phyloP scores from a whole-genome alignment of 2,113 vertebrate species.

The Candoia aspera region DNA sequence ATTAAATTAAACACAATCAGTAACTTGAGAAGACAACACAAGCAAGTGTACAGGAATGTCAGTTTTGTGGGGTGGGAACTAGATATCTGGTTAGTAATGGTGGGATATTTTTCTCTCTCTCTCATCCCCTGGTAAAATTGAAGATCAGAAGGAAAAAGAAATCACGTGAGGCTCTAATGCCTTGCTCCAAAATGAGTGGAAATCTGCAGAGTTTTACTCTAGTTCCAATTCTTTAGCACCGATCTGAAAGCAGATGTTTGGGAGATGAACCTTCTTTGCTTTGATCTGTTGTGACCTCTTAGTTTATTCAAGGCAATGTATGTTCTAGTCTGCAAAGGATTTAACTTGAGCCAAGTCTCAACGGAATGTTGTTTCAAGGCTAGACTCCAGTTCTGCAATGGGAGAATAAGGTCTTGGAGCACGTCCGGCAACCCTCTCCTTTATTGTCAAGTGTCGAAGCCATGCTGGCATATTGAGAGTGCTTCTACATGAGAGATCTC shows the following conservation, averaged over 20 bases:
- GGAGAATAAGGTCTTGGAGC: background rate
- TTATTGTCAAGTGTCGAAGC: background rate
- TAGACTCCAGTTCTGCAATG: background rate
- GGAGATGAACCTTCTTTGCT: background rate
- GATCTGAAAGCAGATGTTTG: slow-evolving; percentile 11
- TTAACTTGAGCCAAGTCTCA: background rate
- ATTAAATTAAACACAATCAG: slow-evolving; percentile 2
- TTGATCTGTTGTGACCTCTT: background rate
- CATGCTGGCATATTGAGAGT: background rate
- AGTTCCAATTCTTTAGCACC: slow-evolving; percentile 15
- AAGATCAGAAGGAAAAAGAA: background rate
- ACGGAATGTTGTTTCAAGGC: background rate
- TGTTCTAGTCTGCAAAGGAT: background rate
- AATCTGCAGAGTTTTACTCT: background rate
- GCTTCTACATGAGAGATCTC: background rate
- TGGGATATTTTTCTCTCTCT: rapidly evolving
- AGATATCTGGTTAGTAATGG: background rate
- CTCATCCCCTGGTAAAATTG: background rate
- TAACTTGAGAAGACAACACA: background rate
- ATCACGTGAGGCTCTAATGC: background rate
- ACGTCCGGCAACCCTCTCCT: background rate
- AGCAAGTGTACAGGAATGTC: background rate
- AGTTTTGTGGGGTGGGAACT: rapidly evolving
- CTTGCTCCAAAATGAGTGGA: background rate
- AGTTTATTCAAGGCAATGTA: slow-evolving; percentile 4